Percentiles rank a stretch among this genome's conserved stretches.
phyloP scores from a whole-genome alignment of 2,113 vertebrate genomes.

The Pipra filicauda region DNA sequence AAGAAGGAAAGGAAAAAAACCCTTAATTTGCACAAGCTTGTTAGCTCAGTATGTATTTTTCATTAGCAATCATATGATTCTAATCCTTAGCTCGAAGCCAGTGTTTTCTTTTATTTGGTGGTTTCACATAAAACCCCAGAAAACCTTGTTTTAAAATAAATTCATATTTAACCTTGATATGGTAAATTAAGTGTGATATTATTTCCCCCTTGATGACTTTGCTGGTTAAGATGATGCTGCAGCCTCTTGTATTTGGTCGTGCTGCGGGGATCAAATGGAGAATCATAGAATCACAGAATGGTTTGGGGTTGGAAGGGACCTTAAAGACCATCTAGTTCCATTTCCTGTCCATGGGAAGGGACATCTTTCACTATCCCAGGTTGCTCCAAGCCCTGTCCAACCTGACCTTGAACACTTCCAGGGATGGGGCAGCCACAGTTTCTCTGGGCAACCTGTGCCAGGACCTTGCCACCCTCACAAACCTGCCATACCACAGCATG shows the following conservation, averaged over 20 bases:
- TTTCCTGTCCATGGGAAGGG: neutral
- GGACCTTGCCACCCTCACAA: neutral
- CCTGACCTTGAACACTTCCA: neutral
- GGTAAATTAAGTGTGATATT: neutral
- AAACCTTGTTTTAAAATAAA: constrained; percentile 38
- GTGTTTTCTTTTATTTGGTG: constrained; percentile 29
- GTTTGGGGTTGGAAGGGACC: neutral
- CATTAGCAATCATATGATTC: constrained; percentile 40
- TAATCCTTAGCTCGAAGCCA: constrained; percentile 41
- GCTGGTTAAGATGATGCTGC: neutral
- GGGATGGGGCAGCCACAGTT: neutral
- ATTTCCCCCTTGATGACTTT: neutral
- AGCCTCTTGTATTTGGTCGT: fast-evolving
- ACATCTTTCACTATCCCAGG: fast-evolving
- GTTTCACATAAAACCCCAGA: neutral
- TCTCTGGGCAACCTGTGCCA: neutral
- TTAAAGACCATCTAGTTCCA: neutral
- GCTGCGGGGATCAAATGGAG: neutral
- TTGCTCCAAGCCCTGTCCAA: fast-evolving
- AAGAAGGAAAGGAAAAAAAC: neutral
- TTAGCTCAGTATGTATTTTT: constrained; percentile 59
- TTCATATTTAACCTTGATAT: neutral
- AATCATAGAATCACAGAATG: neutral
- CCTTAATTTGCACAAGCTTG: constrained; percentile 51
- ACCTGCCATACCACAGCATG: fast-evolving